These are phyloP conservation scores for Himantopus leucocephalus DNA, from an alignment of 2,113 vertebrate genomes.

Conservation along the genomic window DNA sequence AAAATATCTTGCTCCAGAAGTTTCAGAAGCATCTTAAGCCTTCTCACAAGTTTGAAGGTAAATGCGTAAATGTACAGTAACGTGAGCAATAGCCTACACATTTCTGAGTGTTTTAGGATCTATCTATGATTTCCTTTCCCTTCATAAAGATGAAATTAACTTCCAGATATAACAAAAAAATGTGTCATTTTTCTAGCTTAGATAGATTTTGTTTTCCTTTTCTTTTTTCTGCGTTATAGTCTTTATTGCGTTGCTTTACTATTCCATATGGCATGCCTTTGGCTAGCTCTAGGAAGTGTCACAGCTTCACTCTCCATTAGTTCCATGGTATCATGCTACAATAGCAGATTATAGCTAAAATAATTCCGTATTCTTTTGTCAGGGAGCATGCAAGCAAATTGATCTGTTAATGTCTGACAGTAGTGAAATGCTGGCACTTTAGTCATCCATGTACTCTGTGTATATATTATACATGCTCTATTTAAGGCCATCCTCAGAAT, in stretches of 20 bases:
- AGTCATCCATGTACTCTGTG: neutral
- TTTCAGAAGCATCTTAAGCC: neutral
- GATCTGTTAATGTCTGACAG: neutral
- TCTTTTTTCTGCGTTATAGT: neutral
- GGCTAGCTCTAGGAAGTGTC: slow-evolving; percentile 11
- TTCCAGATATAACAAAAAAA: neutral
- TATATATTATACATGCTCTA: rapidly evolving
- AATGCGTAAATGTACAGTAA: neutral
- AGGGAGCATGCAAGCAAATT: neutral
- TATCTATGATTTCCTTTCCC: neutral
- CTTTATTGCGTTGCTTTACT: neutral
- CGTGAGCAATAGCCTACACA: neutral
- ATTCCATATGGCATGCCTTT: slow-evolving; percentile 25
- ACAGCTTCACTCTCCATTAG: neutral
- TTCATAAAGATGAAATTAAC: neutral
- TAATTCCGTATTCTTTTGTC: neutral
- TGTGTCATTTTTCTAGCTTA: neutral
- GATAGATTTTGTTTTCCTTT: neutral
- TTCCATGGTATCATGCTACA: neutral
- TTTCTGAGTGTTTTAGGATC: neutral
- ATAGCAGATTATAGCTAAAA: neutral
- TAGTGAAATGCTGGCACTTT: neutral
- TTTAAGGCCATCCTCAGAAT: neutral
- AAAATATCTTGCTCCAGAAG: neutral
- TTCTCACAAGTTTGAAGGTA: neutral